Conservation (phyloP, 2,797 vertebrate genomes). For the Takifugu rubripes region DNA sequence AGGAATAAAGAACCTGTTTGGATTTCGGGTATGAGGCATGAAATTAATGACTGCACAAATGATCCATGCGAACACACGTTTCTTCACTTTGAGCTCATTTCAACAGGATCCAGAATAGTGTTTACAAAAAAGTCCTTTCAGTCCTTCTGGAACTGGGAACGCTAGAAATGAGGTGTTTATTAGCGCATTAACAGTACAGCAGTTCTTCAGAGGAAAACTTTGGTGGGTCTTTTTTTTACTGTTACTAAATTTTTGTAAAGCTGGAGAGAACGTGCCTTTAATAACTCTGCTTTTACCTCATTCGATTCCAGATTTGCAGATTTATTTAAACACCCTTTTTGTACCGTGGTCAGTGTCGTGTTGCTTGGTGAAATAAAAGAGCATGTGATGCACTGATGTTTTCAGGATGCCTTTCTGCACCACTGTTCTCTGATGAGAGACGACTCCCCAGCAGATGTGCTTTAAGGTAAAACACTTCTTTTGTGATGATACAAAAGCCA, state of each 20-base stretch:
- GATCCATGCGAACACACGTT: constrained; percentile 45
- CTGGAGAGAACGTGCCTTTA: constrained; percentile 61
- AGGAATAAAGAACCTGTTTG: constrained; percentile 7
- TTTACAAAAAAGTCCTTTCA: constrained; percentile 50
- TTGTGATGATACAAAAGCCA: constrained; percentile 13
- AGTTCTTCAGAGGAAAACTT: constrained; percentile 56
- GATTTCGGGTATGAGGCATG: constrained; percentile 47
- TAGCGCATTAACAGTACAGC: constrained; percentile 58
- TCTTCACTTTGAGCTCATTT: constrained; percentile 51
- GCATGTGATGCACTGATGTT: constrained; percentile 65
- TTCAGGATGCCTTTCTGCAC: constrained; percentile 40
- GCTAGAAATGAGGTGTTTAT: constrained; percentile 63
- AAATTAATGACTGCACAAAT: constrained; percentile 56
- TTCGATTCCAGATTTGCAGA: constrained; percentile 63
- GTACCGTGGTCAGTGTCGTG: constrained; percentile 66
- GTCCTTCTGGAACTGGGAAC: constrained; percentile 60
- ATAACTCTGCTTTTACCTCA: constrained; percentile 70
- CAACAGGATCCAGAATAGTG: constrained; percentile 45
- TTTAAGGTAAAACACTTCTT: background rate
- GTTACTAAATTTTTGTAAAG: constrained; percentile 40
- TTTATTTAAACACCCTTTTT: constrained; percentile 73
- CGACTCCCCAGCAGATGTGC: constrained; percentile 2
- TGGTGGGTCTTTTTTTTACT: constrained; percentile 29
- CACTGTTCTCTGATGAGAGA: constrained; percentile 42
- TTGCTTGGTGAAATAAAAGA: constrained; percentile 68